These are phyloP conservation scores for Notamacropus eugenii DNA, from an alignment of 2,797 vertebrate genomes.

Conservation along the genomic window DNA sequence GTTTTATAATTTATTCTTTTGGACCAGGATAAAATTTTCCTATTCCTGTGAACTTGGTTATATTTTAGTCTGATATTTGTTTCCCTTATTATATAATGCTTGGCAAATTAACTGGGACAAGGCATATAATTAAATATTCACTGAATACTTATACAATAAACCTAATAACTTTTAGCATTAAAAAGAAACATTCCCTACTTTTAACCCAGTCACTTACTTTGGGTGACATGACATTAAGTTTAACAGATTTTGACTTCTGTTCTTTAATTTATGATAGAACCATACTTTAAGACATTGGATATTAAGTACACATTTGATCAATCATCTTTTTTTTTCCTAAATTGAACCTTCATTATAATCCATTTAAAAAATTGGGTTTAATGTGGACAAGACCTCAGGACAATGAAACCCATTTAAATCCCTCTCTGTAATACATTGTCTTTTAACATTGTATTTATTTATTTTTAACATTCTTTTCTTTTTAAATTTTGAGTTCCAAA, in stretches of 20 bases:
- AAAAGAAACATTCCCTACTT: neutral
- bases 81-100: neutral
- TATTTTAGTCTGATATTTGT: neutral
- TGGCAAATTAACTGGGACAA: neutral
- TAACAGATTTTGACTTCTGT: neutral
- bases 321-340: neutral
- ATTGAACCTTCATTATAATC: neutral
- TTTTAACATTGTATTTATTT: neutral
- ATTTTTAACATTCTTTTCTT: neutral
- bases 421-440: neutral
- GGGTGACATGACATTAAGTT: neutral
- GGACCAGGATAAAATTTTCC: neutral
- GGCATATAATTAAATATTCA: neutral
- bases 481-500: neutral
- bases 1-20: neutral
- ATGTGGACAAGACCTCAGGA: neutral
- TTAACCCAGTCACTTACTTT: neutral
- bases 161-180: neutral
- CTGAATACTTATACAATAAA: neutral
- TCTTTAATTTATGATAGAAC: neutral
- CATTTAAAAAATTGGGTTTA: neutral
- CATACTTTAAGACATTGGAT: neutral
- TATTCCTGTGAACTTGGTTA: neutral
- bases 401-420: neutral
- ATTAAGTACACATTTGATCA: neutral